These are phyloP conservation scores for Drosophila peninsularis DNA, from an alignment of 2,888 invertebrate genomes.

Conservation along the genomic window DNA sequence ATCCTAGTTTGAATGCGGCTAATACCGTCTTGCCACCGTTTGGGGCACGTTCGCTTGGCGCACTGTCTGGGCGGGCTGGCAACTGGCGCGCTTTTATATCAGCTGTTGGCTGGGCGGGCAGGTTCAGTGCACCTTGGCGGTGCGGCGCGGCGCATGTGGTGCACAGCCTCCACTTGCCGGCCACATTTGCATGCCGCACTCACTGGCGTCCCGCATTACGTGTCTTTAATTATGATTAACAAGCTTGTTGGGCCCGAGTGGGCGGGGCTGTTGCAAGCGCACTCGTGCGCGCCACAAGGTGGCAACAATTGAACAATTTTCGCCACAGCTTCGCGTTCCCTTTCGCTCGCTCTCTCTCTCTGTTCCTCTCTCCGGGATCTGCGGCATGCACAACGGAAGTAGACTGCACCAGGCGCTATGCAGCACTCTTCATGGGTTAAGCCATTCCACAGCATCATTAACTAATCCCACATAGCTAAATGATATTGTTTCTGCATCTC, in stretches of 20 bases:
- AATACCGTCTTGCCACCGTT: constrained; percentile 40
- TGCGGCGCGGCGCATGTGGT: constrained; percentile 50
- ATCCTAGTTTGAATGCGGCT: constrained; percentile 32
- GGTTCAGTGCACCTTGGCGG: constrained; percentile 69
- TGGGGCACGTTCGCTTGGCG: constrained; percentile 52
- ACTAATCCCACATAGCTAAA: constrained; percentile 24
- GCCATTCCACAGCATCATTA: constrained; percentile 21
- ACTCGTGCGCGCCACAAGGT: constrained; percentile 60
- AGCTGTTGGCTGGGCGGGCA: constrained; percentile 26
- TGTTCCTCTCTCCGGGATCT: neutral
- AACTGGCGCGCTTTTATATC: constrained; percentile 60
- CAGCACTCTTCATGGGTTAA: constrained; percentile 8
- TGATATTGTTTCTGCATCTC: constrained; percentile 19
- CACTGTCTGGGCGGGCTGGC: constrained; percentile 59
- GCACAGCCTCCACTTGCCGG: constrained; percentile 50
- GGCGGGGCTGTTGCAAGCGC: constrained; percentile 49
- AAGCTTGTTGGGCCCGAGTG: constrained; percentile 21
- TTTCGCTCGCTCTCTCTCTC: neutral
- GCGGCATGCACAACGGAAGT: constrained; percentile 43
- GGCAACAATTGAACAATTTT: constrained; percentile 60
- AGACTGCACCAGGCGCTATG: constrained; percentile 41
- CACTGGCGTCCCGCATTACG: constrained; percentile 51
- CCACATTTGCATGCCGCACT: constrained; percentile 65
- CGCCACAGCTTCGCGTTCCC: constrained; percentile 51
- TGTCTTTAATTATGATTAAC: constrained; percentile 70